Conservation (phyloP, 2,888 invertebrate genomes). For the Aphodius granarius region DNA sequence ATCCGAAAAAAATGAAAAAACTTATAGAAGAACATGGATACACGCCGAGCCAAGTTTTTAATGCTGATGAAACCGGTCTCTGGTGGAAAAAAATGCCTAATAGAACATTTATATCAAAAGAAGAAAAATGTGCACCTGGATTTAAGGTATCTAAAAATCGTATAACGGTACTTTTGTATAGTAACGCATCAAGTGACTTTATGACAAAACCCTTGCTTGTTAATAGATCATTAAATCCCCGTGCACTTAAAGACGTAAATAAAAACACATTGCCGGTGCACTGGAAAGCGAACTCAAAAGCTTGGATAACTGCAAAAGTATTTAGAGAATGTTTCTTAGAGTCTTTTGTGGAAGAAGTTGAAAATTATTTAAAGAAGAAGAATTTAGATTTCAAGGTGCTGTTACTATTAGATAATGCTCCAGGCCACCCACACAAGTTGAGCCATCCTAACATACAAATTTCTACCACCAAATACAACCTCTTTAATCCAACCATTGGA, state of each 20-base stretch:
- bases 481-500: slow-evolving; percentile 38
- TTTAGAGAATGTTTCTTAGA: slow-evolving; percentile 36
- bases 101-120: slow-evolving; percentile 32
- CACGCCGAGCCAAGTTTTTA: slow-evolving; percentile 38
- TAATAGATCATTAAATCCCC: slow-evolving; percentile 35
- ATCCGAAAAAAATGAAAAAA: slow-evolving; percentile 23
- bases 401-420: slow-evolving; percentile 31
- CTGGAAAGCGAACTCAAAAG: slow-evolving; percentile 35
- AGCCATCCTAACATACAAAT: slow-evolving; percentile 27
- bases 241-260: slow-evolving; percentile 31
- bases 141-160: slow-evolving; percentile 34
- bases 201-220: slow-evolving; percentile 35
- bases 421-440: slow-evolving; percentile 24
- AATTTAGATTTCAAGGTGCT: slow-evolving; percentile 13
- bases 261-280: slow-evolving; percentile 30
- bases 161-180: slow-evolving; percentile 31
- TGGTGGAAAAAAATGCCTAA: slow-evolving; percentile 36
- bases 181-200: slow-evolving; percentile 32
- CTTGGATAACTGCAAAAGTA: slow-evolving; percentile 32
- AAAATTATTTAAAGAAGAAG: slow-evolving; percentile 28
- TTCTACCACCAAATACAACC: slow-evolving; percentile 40
- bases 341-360: slow-evolving; percentile 33
- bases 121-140: slow-evolving; percentile 32
- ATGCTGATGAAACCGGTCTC: slow-evolving; percentile 39
- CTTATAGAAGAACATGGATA: slow-evolving; percentile 28